Evolutionary conservation across 2,113 vertebrate species (phyloP).

Genomic region (Rhinichthys klamathensis): DNA sequence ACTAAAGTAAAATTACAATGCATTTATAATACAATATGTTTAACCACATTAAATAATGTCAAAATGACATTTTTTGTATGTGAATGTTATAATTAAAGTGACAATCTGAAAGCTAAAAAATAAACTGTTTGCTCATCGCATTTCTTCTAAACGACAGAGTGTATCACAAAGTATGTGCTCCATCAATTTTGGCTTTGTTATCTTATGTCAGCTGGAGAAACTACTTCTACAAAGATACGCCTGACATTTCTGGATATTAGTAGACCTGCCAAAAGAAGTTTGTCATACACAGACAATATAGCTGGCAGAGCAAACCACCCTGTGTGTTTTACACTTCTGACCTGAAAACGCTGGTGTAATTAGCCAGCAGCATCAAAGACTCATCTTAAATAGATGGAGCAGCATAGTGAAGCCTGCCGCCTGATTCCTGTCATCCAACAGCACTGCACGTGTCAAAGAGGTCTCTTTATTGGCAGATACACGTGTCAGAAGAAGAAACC

Average conservation of each 20-base stretch:
- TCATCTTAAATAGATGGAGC: not conserved
- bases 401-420: not conserved
- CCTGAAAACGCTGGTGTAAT: not conserved
- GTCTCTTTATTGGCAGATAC: not conserved
- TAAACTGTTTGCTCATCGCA: not conserved
- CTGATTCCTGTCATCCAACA: not conserved
- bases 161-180: too few relatives aligned
- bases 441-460: not conserved
- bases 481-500: not conserved
- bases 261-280: conserved; percentile 27
- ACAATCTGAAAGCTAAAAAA: not conserved
- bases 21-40: not conserved
- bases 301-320: not conserved
- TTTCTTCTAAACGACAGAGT: too few relatives aligned
- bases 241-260: not conserved
- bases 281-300: conserved; percentile 1
- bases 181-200: not conserved
- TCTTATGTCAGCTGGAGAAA: not conserved
- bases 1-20: not conserved
- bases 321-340: not conserved
- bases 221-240: not conserved
- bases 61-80: not conserved
- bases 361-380: conserved; percentile 9
- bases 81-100: not conserved
- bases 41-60: not conserved